These are phyloP conservation scores for Anthopleura sola DNA, from an alignment of 64 coral and sea anemone species.

Conservation along the genomic window DNA sequence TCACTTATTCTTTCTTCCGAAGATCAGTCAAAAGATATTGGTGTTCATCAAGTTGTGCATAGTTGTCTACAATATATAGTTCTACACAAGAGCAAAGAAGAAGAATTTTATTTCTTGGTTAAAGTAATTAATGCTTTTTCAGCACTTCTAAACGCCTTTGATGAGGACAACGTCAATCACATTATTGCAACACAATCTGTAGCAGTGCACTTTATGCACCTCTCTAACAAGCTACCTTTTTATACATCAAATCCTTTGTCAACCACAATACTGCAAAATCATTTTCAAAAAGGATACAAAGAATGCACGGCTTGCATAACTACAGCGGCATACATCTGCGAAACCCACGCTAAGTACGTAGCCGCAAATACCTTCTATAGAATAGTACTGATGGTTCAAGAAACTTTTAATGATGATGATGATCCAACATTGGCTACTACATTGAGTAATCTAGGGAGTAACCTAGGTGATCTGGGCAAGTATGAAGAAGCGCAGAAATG, in stretches of 20 bases:
- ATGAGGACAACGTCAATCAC: not conserved
- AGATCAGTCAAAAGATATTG: not conserved
- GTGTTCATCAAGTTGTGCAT: not conserved
- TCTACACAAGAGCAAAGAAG: not conserved
- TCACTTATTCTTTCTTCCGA: not conserved
- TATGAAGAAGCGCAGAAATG: slow-evolving; percentile 12
- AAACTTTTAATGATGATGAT: not conserved
- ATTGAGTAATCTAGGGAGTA: not conserved
- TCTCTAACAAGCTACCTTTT: not conserved
- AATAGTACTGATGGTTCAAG: not conserved
- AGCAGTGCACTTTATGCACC: not conserved
- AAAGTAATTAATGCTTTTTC: not conserved
- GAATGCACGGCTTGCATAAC: not conserved
- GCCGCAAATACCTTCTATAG: not conserved
- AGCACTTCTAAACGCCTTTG: not conserved
- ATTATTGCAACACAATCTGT: not conserved
- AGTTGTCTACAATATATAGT: not conserved
- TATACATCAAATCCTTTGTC: not conserved
- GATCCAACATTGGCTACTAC: not conserved
- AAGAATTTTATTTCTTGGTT: not conserved
- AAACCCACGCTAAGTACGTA: not conserved
- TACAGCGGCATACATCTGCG: not conserved
- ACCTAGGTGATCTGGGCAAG: not conserved
- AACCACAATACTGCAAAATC: not conserved
- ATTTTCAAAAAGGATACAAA: not conserved